Base-by-base conservation (phyloP, 2,113 vertebrate species). In the Phyllostomus discolor region DNA sequence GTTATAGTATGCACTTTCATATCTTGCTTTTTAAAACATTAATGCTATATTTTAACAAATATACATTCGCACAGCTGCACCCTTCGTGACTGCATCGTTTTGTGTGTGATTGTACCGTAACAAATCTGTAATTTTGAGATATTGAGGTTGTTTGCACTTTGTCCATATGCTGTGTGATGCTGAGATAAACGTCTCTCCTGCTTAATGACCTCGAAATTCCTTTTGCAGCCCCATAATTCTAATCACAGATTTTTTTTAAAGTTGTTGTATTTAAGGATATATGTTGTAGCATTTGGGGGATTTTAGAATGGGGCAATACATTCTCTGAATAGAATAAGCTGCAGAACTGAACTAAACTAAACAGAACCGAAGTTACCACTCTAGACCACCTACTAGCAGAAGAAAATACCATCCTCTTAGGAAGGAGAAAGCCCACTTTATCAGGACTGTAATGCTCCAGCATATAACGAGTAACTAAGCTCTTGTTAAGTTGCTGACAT, bases 401-500 rank as follows among this genome's bases (percentile, higher is more conserved):
- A 92, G 85, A 84, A 95, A 95, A 89, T 79, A 14, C 31, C 72
- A 54, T 92, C 38, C 24, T 87, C 20, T 35, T 75, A 92, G 62
- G 76, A 92, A 78, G 35, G 38, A 86, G n/a, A 50, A 59, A 89
- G 57, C 28, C 62, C 1, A 41, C 20, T 78, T 80, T 46, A 79
- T 94, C 70, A 94, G 84, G 54, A 67, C 66, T 67, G 17, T 80
- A 41, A 75, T 70, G 38, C 64, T 31, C n/a, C 75, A 93, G 52
- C 7, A 2, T 82, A 86, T 62, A 69, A 70, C 57, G 57, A 95
- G 50, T 75, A 95, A 89, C 84, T 0, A 19, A 86, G 86, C 20
- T 90, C 72, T 97, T 96, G n/a, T 26, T 31, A 94, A 94, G 75
- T 90, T 1, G 33, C 92, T 94, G 85, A 96, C 41, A 57, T 79